Conservation (phyloP, 2,888 invertebrate species). For the Mesopsocus fuscifrons region DNA sequence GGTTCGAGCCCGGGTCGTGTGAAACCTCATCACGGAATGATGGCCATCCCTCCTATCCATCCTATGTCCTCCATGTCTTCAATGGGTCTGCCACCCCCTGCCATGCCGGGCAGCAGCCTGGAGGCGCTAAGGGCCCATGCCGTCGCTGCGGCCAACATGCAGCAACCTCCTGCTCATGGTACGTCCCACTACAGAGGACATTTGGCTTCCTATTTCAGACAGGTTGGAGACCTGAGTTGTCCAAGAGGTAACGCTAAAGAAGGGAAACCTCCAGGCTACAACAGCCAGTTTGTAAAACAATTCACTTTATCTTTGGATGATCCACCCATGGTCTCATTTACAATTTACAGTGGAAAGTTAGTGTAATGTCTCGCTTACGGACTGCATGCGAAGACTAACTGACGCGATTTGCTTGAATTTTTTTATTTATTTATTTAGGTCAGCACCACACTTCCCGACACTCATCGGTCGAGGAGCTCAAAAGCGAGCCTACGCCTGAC, state of each 20-base stretch:
- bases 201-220: no score
- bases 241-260: no score
- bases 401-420: no score
- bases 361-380: no score
- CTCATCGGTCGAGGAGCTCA: conserved; percentile 13
- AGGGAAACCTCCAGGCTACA: no score
- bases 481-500: conserved; percentile 11
- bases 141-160: conserved; percentile 39
- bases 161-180: conserved; percentile 21
- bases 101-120: conserved; percentile 42
- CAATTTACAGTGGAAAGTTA: no score
- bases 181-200: no score
- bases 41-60: conserved; percentile 12
- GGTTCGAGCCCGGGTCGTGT: conserved; percentile 31
- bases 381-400: no score
- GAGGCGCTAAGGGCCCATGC: conserved; percentile 58
- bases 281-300: no score
- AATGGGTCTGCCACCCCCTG: conserved; percentile 26
- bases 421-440: conserved; percentile 12
- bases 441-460: conserved; percentile 14
- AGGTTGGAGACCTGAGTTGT: no score
- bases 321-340: no score
- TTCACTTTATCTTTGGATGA: no score
- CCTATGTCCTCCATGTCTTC: conserved; percentile 34
- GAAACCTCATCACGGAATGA: conserved; percentile 28